Percentiles rank a stretch among this genome's conserved stretches.
Evolutionary conservation across 2,113 vertebrate species (phyloP).

Genomic region (Cariama cristata): DNA sequence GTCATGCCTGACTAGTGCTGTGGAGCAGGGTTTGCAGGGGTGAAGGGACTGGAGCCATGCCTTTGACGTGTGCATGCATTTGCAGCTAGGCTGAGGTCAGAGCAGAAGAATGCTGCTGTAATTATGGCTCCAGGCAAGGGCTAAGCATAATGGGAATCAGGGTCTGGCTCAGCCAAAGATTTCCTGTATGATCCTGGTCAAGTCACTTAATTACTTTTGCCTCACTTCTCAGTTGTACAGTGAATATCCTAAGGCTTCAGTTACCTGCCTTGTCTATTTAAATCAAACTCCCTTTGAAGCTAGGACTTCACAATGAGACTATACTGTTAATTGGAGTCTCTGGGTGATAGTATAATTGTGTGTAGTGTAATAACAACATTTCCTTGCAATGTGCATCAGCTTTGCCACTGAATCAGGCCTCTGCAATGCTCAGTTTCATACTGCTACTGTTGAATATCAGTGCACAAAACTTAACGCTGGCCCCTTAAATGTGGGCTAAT

Average conservation of each 20-base stretch:
- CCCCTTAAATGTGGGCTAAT: neutral
- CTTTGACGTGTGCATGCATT: neutral
- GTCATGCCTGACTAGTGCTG: neutral
- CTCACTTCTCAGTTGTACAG: slow-evolving; percentile 55
- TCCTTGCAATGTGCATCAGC: slow-evolving; percentile 15
- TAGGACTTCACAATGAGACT: slow-evolving; percentile 31
- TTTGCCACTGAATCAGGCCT: neutral
- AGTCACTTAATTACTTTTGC: slow-evolving; percentile 70
- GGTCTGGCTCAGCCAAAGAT: slow-evolving; percentile 63
- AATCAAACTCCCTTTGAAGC: slow-evolving; percentile 64
- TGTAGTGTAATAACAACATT: slow-evolving; percentile 32
- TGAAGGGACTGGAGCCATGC: neutral
- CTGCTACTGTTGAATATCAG: neutral
- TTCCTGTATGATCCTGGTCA: slow-evolving; percentile 69
- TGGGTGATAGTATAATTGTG: slow-evolving; percentile 48
- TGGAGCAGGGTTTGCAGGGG: neutral
- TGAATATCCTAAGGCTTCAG: slow-evolving; percentile 66
- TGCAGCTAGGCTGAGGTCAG: slow-evolving; percentile 45
- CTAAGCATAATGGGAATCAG: slow-evolving; percentile 42
- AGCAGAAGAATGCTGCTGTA: slow-evolving; percentile 53
- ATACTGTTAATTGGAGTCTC: slow-evolving; percentile 59
- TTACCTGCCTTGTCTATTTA: slow-evolving; percentile 69
- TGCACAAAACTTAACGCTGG: neutral
- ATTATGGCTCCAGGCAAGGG: slow-evolving; percentile 57
- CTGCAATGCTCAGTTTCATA: neutral